These are phyloP conservation scores for Corydoras maculifer DNA, from an alignment of 2,113 vertebrate species.

Conservation along the genomic window DNA sequence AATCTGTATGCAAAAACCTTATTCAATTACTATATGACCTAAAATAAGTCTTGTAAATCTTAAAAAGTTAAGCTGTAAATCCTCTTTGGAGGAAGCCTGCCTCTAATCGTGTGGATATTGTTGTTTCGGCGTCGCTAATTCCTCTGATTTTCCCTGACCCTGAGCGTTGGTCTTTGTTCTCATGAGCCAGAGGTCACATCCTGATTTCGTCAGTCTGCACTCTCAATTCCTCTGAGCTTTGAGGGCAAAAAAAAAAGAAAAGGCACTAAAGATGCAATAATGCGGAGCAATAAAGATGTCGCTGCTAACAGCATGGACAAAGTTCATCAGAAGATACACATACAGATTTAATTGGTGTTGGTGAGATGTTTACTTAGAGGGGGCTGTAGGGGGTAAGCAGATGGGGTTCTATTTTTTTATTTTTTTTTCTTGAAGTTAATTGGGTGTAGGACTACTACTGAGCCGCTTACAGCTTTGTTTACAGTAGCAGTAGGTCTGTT, in stretches of 20 bases:
- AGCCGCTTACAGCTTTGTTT: slow-evolving; percentile 23
- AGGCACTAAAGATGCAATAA: background rate
- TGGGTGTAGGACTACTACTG: slow-evolving; percentile 15
- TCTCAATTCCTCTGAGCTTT: slow-evolving; percentile 13
- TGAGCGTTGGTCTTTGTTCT: slow-evolving; percentile 36
- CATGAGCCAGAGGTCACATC: slow-evolving; percentile 44
- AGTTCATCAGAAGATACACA: background rate
- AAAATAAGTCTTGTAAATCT: slow-evolving; percentile 71
- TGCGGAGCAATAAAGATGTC: background rate
- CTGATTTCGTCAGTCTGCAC: slow-evolving; percentile 42
- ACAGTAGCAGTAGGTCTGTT: background rate
- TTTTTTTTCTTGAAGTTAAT: slow-evolving; percentile 33
- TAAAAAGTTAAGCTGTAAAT: slow-evolving; percentile 76
- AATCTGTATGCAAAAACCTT: slow-evolving; percentile 68
- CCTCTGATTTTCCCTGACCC: slow-evolving; percentile 59
- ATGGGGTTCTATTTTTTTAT: background rate
- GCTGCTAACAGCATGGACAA: background rate
- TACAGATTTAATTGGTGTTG: slow-evolving; percentile 12
- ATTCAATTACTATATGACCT: slow-evolving; percentile 69
- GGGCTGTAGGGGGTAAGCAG: background rate
- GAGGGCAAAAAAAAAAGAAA: background rate
- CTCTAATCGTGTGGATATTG: slow-evolving; percentile 67
- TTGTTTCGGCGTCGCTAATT: slow-evolving; percentile 65
- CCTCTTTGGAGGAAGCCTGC: slow-evolving; percentile 67
- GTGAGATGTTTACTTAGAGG: background rate